Evolutionary conservation across 2,797 vertebrate genomes (phyloP), one percentile per base, ranked within the genome.

Genomic region (Vespertilio murinus): DNA sequence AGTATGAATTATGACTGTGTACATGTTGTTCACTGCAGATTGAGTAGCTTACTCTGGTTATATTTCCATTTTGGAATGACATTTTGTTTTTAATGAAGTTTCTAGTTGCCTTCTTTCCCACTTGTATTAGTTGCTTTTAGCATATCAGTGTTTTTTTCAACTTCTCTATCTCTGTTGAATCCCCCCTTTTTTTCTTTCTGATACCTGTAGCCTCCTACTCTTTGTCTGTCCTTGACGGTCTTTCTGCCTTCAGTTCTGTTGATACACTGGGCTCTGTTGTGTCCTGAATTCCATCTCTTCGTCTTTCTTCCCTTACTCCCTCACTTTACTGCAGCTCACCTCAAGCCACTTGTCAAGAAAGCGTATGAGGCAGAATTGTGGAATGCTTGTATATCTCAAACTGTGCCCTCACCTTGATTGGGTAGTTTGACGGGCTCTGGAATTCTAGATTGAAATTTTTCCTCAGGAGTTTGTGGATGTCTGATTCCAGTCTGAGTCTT

Each of bases 1-100:
- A 59, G 67, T 23, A 13, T 69, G 49, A 67, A 8, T 14, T 70
- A 67, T 65, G 23, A 65, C 49, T 14, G 13, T 54, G 5, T 64
- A 45, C 77, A 78, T 91, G 73, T 35, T 73, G 23, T 83, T 81
- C 61, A 71, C 67, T 45, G 38, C 30, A 96, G 40, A 88, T 18
- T 12, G 91, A 79, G 40, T 52, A 42, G 2, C 40, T 59, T 83
- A 47, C 18, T 93, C 2, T 42, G n/a, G 45, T 86, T 49, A 0
- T 54, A 25, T 78, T 87, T 87, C 40, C 23, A 75, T 81, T 88
- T 73, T n/a, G 38, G 42, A 47, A 49, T 40, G 64, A 71, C 33
- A 28, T 82, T 93, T 70, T 83, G 54, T 87, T 90, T 83, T 49
- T 61, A 79, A 5, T 33, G 52, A 69, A 75, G 52, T 92, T 81